Conservation (phyloP, 1,140 invertebrate genomes). For the Lepidotrigona ventralis region DNA sequence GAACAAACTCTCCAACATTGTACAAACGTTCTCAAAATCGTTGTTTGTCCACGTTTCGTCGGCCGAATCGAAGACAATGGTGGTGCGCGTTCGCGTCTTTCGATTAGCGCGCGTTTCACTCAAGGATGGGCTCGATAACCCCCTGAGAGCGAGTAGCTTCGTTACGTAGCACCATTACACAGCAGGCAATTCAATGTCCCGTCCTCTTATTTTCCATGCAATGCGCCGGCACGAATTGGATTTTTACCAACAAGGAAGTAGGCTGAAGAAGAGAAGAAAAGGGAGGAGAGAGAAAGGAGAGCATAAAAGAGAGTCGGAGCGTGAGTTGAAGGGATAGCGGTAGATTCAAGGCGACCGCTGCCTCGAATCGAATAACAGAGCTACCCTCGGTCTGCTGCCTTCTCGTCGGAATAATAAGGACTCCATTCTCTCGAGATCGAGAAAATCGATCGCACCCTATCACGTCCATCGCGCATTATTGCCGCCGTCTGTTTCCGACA, state of each 20-base stretch:
- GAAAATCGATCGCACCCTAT: slow-evolving; percentile 63
- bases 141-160: slow-evolving; percentile 9
- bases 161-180: slow-evolving; percentile 33
- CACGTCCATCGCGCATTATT: slow-evolving; percentile 64
- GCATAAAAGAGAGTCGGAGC: slow-evolving; percentile 21
- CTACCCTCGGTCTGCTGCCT: slow-evolving; percentile 27
- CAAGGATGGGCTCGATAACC: background rate
- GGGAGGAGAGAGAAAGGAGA: background rate
- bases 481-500: slow-evolving; percentile 61
- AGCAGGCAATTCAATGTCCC: slow-evolving; percentile 12
- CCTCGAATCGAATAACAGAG: slow-evolving; percentile 60
- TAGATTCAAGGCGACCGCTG: slow-evolving; percentile 38
- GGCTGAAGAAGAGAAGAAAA: slow-evolving; percentile 36
- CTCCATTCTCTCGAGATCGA: slow-evolving; percentile 54
- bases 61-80: background rate
- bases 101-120: slow-evolving; percentile 1
- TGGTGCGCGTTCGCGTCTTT: background rate
- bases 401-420: slow-evolving; percentile 60
- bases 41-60: too few species aligned
- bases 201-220: slow-evolving; percentile 50
- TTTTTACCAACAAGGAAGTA: slow-evolving; percentile 52
- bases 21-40: background rate
- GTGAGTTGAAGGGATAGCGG: background rate
- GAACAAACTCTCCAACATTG: too few species aligned
- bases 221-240: slow-evolving; percentile 50